These are phyloP conservation scores for Sinhomidia bicolor DNA, from an alignment of 2,888 invertebrate species.

Conservation along the genomic window DNA sequence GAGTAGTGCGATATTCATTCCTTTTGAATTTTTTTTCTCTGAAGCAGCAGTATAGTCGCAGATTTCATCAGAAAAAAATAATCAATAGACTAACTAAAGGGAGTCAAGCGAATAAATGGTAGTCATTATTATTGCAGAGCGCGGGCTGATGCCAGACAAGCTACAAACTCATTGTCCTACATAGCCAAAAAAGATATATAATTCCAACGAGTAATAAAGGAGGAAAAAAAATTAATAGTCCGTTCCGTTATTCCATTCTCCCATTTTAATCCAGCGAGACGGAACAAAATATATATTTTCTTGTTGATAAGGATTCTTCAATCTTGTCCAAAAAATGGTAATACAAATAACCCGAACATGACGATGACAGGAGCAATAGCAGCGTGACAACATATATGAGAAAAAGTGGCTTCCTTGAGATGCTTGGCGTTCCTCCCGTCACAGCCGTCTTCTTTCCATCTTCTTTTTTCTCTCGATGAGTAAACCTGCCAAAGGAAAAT, in stretches of 20 bases:
- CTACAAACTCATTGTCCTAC: no score
- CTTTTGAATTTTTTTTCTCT: no score
- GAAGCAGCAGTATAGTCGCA: no score
- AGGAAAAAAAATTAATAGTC: conserved; percentile 57
- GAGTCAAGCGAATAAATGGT: no score
- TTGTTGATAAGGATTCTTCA: not conserved
- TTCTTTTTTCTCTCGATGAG: not conserved
- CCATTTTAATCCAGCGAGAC: not conserved
- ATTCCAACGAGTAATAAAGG: conserved; percentile 5
- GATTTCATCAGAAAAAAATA: no score
- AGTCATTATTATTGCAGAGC: no score
- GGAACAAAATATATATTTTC: not conserved
- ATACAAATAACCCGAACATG: not conserved
- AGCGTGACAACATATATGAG: not conserved
- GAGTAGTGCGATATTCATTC: no score
- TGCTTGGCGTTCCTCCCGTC: no score
- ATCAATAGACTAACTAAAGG: no score
- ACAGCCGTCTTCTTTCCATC: no score
- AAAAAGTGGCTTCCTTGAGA: no score
- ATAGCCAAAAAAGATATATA: not conserved
- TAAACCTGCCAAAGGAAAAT: conserved; percentile 30
- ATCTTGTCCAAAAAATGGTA: not conserved
- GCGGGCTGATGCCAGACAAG: no score
- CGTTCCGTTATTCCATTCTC: conserved; percentile 27
- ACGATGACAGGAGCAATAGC: not conserved